These are phyloP conservation scores for Chaetogeoica ovagalla DNA, from an alignment of 2,888 invertebrate species.

Conservation along the genomic window DNA sequence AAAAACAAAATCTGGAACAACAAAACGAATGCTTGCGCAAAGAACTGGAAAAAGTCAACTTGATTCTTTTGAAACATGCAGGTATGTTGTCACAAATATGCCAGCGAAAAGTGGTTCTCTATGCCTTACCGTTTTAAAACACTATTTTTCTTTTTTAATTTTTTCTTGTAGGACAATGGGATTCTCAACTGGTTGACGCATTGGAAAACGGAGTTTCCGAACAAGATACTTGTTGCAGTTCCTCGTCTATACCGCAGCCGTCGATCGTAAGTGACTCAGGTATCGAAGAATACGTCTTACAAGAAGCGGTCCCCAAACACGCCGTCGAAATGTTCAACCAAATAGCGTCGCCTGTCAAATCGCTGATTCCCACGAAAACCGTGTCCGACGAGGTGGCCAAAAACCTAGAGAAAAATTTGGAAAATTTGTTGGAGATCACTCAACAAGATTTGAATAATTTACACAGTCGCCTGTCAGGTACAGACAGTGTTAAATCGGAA, in stretches of 20 bases:
- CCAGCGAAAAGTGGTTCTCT: not conserved
- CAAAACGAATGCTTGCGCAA: conserved; percentile 76
- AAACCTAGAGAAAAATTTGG: conserved; percentile 38
- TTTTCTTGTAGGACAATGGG: conserved; percentile 65
- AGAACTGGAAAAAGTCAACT: conserved; percentile 79
- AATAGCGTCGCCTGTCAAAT: conserved; percentile 34
- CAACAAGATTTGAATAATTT: conserved; percentile 44
- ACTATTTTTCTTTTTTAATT: not conserved
- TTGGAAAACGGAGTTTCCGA: conserved; percentile 61
- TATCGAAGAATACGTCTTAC: conserved; percentile 68
- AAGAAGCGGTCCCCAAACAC: conserved; percentile 67
- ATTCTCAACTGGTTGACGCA: conserved; percentile 63
- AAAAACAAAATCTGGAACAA: conserved; percentile 74
- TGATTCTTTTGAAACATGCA: conserved; percentile 69
- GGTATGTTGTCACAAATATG: conserved; percentile 47
- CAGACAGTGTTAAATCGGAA: conserved; percentile 40
- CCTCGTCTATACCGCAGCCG: conserved; percentile 57
- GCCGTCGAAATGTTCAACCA: conserved; percentile 61
- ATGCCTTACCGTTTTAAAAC: not conserved
- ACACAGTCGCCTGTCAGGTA: conserved; percentile 33
- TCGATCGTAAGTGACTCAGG: conserved; percentile 54
- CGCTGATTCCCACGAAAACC: conserved; percentile 11
- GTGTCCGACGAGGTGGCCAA: conserved; percentile 11
- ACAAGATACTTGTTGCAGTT: conserved; percentile 59
- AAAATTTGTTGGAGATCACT: conserved; percentile 44